Base-by-base conservation (phyloP, 2,888 invertebrate species). In the Pegoplata infirma region DNA sequence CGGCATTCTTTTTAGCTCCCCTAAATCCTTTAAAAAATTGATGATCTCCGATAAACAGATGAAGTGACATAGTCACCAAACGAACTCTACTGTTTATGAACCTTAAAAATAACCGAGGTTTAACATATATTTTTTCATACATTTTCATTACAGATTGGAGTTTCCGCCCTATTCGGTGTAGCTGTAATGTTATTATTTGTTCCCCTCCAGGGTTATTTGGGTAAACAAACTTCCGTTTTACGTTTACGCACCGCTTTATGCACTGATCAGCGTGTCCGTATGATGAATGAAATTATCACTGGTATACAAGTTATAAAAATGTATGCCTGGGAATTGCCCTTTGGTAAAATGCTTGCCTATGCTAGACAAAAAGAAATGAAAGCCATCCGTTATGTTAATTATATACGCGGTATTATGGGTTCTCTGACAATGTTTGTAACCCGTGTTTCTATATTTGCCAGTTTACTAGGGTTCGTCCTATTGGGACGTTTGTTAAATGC, bases 321-420 rank as follows among this genome's bases (percentile, higher is more conserved):
- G 97, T 98, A 97, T 85, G 95, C 97, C 0, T 98, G 98, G 95
- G 98, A 98, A 87, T 93, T 93, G 83, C 95, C 97, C 0, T 98
- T 98, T 86, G 92, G 94, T 21, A 92, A 92, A 81, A 91, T 97
- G 76, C 94, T 97, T 0, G 92, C 91, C n/a, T 83, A 90, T 19
- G 91, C 93, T 0, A 90, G 96, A 86, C 89, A 87, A 88, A 91
- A 90, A 84, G 88, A 88, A 83, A 84, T 92, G 90, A 92, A 91
- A 72, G 92, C 93, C 82, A 94, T 96, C 77, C 91, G 93, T 44
- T 91, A 93, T 44, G 93, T 94, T 2, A 94, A 94, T 0, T 94
- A 94, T 88, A 93, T 96, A 73, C 91, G 95, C 25, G 95, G 95
- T 55, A 91, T 95, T 40, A 91, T 95, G 19, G 92, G 94, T 80